Conservation (phyloP, 1,140 invertebrate genomes). For the Macrocentrus cingulum region DNA sequence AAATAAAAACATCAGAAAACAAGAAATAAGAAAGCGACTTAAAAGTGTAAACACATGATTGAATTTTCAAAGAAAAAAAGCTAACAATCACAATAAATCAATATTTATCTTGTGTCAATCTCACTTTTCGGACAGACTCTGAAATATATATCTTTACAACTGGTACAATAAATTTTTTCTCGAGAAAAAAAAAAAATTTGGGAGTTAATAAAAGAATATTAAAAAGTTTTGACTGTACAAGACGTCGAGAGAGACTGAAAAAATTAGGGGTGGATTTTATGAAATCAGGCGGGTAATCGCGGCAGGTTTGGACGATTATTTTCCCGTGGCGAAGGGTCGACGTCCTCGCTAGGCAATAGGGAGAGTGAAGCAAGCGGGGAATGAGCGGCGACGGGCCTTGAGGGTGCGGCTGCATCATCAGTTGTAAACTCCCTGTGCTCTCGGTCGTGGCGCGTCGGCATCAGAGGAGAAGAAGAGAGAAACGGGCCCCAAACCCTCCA, state of each 20-base stretch:
- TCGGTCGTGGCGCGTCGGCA: slow-evolving; percentile 10
- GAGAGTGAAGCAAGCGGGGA: slow-evolving; percentile 5
- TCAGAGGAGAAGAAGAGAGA: background rate
- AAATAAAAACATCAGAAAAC: background rate
- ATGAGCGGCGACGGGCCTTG: slow-evolving; percentile 16
- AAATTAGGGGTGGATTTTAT: slow-evolving; percentile 6
- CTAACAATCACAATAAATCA: no score
- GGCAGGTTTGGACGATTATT: slow-evolving; percentile 19
- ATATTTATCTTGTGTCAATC: no score
- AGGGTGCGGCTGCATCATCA: slow-evolving; percentile 15
- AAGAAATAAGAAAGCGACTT: background rate
- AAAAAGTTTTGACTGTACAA: no score
- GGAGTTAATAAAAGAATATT: no score
- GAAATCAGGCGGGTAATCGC: slow-evolving; percentile 18
- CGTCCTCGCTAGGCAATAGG: slow-evolving; percentile 1
- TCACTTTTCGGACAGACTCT: no score
- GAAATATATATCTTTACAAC: no score
- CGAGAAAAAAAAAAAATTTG: no score
- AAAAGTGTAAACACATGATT: background rate
- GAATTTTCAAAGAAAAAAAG: no score
- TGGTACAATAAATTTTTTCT: no score
- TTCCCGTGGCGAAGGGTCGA: slow-evolving; percentile 14
- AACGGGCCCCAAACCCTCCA: slow-evolving; percentile 14
- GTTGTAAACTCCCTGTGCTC: slow-evolving; percentile 32
- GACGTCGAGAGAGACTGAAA: background rate